Evolutionary conservation across 2,888 invertebrate species (phyloP).

Genomic region (Dioctria rufipes): DNA sequence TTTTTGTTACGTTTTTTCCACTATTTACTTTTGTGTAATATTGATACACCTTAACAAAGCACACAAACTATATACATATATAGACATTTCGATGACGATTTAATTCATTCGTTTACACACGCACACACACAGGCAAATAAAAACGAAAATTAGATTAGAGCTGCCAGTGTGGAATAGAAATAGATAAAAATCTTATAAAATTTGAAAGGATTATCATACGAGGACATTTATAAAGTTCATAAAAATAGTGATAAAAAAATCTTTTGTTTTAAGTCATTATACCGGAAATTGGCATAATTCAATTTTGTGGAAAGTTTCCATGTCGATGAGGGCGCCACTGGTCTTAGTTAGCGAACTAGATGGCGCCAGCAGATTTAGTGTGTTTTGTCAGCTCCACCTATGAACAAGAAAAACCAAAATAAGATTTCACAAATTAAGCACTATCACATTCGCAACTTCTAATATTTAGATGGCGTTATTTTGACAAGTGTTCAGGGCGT

Average conservation of each 20-base stretch:
- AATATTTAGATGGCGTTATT: not conserved
- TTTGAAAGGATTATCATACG: no score
- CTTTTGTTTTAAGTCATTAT: no score
- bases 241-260: no score
- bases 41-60: not conserved
- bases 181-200: not conserved
- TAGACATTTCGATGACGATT: slow-evolving; percentile 11
- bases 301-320: no score
- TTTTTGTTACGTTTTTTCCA: slow-evolving; percentile 44
- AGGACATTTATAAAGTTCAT: no score
- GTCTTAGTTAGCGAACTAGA: no score
- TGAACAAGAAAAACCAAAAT: no score
- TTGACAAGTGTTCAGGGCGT: slow-evolving; percentile 25
- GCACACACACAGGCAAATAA: not conserved
- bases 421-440: not conserved
- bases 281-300: no score
- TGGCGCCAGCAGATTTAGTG: no score
- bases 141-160: no score
- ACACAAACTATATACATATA: slow-evolving; percentile 31
- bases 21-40: slow-evolving; percentile 36
- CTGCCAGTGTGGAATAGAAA: slow-evolving; percentile 2
- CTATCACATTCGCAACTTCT: not conserved
- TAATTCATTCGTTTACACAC: slow-evolving; percentile 38
- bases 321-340: no score
- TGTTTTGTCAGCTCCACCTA: no score